Evolutionary conservation across 2,888 invertebrate genomes (phyloP).

Genomic region (Pharmacophagus antenor): DNA sequence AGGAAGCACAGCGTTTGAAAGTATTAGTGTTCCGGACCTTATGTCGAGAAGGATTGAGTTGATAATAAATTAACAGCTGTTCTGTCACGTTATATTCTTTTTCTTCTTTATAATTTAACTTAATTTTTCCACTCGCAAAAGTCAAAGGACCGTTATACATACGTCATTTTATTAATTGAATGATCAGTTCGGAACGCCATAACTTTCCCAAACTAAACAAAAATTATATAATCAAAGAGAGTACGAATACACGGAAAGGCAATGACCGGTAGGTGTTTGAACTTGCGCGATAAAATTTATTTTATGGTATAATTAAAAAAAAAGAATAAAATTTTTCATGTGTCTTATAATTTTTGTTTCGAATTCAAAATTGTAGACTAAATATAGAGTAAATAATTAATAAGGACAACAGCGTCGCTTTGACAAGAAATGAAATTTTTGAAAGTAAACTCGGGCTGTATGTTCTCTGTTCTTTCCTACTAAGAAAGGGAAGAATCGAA

Average conservation of each 20-base stretch:
- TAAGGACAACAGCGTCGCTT: too few relatives aligned
- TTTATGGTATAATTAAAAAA: background rate
- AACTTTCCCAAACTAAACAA: background rate
- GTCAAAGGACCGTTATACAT: too few relatives aligned
- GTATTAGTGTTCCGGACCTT: background rate
- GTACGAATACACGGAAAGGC: constrained; percentile 62
- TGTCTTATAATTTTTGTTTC: too few relatives aligned
- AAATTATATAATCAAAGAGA: background rate
- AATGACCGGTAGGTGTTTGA: constrained; percentile 51
- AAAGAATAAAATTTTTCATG: background rate
- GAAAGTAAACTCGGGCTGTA: too few relatives aligned
- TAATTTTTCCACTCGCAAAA: background rate
- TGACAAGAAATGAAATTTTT: too few relatives aligned
- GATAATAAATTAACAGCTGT: too few relatives aligned
- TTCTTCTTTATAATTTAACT: background rate
- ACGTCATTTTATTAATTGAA: too few relatives aligned
- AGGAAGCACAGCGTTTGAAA: constrained; percentile 44
- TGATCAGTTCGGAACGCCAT: constrained; percentile 2
- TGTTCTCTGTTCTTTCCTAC: too few relatives aligned
- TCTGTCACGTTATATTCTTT: too few relatives aligned
- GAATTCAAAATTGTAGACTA: too few relatives aligned
- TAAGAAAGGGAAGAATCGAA: too few relatives aligned
- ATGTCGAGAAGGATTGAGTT: background rate
- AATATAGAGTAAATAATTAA: too few relatives aligned
- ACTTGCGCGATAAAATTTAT: constrained; percentile 18